Conservation (phyloP, 2,113 vertebrate species). For the Gymnogyps californianus region DNA sequence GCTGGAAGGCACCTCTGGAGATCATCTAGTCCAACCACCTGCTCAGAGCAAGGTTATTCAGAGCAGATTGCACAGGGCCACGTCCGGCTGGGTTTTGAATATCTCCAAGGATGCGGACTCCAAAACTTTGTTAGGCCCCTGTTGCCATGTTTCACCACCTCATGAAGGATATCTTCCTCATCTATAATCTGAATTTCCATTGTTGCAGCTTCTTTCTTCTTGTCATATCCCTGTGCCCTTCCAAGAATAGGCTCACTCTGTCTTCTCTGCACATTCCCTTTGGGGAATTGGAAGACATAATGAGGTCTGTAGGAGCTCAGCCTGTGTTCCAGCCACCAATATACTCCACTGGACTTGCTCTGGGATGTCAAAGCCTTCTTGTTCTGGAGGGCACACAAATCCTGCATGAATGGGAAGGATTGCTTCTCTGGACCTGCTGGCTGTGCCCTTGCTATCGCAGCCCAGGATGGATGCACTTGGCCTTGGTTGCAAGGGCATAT, state of each 20-base stretch:
- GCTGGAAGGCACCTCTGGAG: not conserved
- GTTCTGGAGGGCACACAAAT: not conserved
- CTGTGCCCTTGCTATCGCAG: accelerated
- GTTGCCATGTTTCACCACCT: not conserved
- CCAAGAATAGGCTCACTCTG: not conserved
- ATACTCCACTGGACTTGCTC: not conserved
- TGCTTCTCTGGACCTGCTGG: not conserved
- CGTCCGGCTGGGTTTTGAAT: not conserved
- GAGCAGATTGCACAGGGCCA: not conserved
- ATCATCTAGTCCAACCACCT: not conserved
- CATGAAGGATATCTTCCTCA: not conserved
- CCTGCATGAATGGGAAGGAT: not conserved
- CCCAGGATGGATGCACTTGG: not conserved
- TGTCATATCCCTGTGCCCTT: accelerated
- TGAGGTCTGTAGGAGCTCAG: not conserved
- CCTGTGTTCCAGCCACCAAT: not conserved
- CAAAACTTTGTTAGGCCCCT: not conserved
- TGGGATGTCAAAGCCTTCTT: not conserved
- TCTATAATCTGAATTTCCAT: not conserved
- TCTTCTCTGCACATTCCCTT: not conserved
- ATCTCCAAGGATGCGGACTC: not conserved
- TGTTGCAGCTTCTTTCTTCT: not conserved
- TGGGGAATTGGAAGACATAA: not conserved
- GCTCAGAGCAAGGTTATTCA: not conserved
- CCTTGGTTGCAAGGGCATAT: not conserved